phyloP scores from a whole-genome alignment of 2,113 vertebrate genomes.

The Symphodus melops region DNA sequence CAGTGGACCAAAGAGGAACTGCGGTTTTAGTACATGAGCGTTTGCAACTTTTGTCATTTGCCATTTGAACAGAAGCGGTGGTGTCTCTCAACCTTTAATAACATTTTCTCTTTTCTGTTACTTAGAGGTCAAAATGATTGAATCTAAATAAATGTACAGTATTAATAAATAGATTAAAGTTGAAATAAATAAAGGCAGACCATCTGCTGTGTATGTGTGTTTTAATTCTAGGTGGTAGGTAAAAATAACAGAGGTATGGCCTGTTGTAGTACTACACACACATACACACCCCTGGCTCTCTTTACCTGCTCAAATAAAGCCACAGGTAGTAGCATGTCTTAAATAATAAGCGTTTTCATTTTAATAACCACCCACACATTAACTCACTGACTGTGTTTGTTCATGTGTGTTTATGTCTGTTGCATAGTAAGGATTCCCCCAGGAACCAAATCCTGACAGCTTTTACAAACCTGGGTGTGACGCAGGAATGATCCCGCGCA shows the following conservation, averaged over 20 bases:
- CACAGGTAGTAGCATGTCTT: conserved; percentile 36
- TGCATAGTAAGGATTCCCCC: conserved; percentile 42
- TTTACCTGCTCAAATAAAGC: neutral
- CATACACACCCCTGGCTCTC: neutral
- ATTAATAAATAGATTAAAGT: too few relatives aligned
- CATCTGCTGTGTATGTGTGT: neutral
- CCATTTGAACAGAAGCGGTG: too few relatives aligned
- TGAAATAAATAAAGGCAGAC: too few relatives aligned
- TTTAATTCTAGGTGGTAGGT: conserved; percentile 8
- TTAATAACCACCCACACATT: conserved; percentile 11
- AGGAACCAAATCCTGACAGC: neutral
- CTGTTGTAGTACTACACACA: neutral
- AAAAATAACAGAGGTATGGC: conserved; percentile 33
- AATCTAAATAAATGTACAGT: too few relatives aligned
- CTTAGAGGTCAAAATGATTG: too few relatives aligned
- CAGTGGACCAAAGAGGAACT: too few relatives aligned
- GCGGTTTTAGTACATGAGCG: too few relatives aligned
- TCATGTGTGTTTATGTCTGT: neutral
- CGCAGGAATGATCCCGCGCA: neutral
- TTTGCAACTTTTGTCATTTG: too few relatives aligned
- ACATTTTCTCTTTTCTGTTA: too few relatives aligned
- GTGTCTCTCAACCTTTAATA: too few relatives aligned
- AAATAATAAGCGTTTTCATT: neutral
- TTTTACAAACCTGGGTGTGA: neutral
- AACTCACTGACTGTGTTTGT: neutral